phyloP scores from a whole-genome alignment of 30 jellyfish, hydroid and myxozoan genomes.

The Aurelia aurita complex sp. Pacific region DNA sequence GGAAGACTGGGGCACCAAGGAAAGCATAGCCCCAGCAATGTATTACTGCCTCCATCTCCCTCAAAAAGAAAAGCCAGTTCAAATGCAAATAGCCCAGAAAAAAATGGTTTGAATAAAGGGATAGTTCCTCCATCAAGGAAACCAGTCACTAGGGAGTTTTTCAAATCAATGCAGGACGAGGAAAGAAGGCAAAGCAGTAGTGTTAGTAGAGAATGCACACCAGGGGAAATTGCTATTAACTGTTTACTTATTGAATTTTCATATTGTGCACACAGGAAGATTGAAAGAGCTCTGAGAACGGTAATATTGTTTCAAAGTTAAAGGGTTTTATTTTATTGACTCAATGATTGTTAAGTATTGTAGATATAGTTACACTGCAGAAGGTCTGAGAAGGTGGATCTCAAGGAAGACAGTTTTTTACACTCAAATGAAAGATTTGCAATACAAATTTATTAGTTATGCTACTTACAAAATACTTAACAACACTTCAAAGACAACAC shows the following conservation, averaged over 20 bases:
- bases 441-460: too few species aligned
- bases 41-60: constrained; percentile 5
- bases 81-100: constrained; percentile 11
- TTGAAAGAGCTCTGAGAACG: constrained; percentile 54
- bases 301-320: constrained; percentile 14
- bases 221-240: constrained; percentile 67
- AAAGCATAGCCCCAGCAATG: constrained; percentile 63
- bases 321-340: background rate
- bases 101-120: background rate
- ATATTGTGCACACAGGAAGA: constrained; percentile 56
- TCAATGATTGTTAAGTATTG: too few species aligned
- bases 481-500: too few species aligned
- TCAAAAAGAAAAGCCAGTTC: constrained; percentile 1
- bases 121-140: constrained; percentile 16
- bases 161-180: background rate
- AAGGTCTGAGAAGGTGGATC: too few species aligned
- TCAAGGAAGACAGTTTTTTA: too few species aligned
- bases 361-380: too few species aligned
- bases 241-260: constrained; percentile 59
- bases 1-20: constrained; percentile 75
- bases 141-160: constrained; percentile 37
- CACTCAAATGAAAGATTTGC: too few species aligned
- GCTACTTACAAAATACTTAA: too few species aligned
- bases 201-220: constrained; percentile 19
- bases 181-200: constrained; percentile 1